These are phyloP conservation scores for Drosophila leontia DNA, from an alignment of 1,140 invertebrate species.

Conservation along the genomic window DNA sequence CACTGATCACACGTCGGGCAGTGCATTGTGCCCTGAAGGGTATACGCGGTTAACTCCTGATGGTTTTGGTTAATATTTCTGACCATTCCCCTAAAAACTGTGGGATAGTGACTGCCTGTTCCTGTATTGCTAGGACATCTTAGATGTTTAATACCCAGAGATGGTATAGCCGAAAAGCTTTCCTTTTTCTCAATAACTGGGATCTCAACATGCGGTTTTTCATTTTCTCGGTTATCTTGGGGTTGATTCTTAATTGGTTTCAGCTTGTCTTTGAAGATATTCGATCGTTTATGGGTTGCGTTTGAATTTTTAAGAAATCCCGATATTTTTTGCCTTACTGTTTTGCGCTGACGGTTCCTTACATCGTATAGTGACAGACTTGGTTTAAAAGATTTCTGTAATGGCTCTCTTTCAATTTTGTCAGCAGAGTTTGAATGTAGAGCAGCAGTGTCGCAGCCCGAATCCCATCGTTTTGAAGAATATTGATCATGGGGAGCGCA, in stretches of 20 bases:
- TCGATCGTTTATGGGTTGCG: not conserved
- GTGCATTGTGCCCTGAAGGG: not conserved
- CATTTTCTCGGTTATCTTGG: not conserved
- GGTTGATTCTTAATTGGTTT: not conserved
- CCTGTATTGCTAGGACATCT: not conserved
- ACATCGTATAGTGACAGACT: not conserved
- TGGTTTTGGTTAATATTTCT: not conserved
- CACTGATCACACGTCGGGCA: constrained; percentile 17
- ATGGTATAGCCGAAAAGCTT: not conserved
- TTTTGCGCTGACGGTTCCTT: not conserved
- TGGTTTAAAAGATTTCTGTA: not conserved
- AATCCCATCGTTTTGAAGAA: constrained; percentile 4
- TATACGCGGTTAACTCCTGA: constrained; percentile 1
- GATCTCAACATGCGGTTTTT: not conserved
- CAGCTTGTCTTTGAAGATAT: not conserved
- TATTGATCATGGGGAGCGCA: not conserved
- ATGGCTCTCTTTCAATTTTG: not conserved
- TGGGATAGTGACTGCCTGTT: constrained; percentile 28
- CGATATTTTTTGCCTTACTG: constrained; percentile 30
- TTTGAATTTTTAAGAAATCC: constrained; percentile 35
- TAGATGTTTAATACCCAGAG: not conserved
- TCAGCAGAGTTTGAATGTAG: not conserved
- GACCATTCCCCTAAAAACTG: constrained; percentile 19
- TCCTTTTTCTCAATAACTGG: not conserved
- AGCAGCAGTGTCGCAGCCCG: constrained; percentile 9